Conservation (phyloP, 2,888 invertebrate genomes). For the Urechis unicinctus region DNA sequence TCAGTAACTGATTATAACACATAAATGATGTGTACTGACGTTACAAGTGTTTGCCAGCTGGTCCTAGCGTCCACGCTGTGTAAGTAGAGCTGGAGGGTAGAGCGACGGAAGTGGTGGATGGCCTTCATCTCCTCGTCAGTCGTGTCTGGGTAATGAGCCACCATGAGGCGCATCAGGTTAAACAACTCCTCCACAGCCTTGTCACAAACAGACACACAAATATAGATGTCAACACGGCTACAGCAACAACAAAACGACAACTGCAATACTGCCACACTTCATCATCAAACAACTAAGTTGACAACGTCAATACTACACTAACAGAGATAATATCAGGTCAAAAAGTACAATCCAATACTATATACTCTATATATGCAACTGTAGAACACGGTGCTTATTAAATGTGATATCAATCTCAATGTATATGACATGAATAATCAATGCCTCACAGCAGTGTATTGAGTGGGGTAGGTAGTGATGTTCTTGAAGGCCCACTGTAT, state of each 20-base stretch:
- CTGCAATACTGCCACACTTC: neutral
- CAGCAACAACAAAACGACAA: neutral
- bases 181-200: constrained; percentile 85
- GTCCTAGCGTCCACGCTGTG: constrained; percentile 83
- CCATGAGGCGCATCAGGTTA: constrained; percentile 81
- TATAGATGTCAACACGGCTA: constrained; percentile 22
- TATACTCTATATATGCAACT: too few relatives aligned
- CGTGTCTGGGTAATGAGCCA: constrained; percentile 73
- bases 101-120: constrained; percentile 76
- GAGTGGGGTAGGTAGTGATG: constrained; percentile 89
- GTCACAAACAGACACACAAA: neutral
- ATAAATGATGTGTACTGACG: constrained; percentile 28
- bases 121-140: constrained; percentile 72
- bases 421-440: too few relatives aligned
- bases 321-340: too few relatives aligned
- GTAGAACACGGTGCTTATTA: too few relatives aligned
- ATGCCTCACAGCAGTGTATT: constrained; percentile 76
- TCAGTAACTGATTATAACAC: too few relatives aligned
- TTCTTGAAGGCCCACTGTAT: constrained; percentile 95
- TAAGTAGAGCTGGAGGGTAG: constrained; percentile 80
- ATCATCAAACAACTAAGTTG: too few relatives aligned
- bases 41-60: constrained; percentile 89
- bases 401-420: too few relatives aligned
- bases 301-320: too few relatives aligned
- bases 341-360: too few relatives aligned